Evolutionary conservation across 2,888 invertebrate genomes (phyloP).

Genomic region (Clivina fossor): DNA sequence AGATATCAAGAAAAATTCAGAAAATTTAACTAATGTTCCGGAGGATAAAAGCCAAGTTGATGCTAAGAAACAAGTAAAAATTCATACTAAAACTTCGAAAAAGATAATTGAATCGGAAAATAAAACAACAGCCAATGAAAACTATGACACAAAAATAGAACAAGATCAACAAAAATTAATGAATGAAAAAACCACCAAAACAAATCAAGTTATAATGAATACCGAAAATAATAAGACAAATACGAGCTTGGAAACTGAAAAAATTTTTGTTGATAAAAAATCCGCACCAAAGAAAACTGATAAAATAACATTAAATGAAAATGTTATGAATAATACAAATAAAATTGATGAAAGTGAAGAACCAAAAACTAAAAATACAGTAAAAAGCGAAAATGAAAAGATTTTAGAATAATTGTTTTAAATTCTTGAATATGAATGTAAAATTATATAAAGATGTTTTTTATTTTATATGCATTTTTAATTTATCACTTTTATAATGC

Average conservation of each 20-base stretch:
- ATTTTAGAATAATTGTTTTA: too few species aligned
- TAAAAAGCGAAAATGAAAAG: conserved; percentile 11
- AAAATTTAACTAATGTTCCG: conserved; percentile 50
- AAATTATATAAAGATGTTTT: too few species aligned
- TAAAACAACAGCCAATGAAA: conserved; percentile 51
- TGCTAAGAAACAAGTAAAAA: too few species aligned
- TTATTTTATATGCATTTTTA: too few species aligned
- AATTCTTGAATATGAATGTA: conserved; percentile 2
- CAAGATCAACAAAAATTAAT: background rate
- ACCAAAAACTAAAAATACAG: conserved; percentile 15
- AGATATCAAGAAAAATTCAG: conserved; percentile 32
- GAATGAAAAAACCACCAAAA: background rate
- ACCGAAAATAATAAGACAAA: conserved; percentile 10
- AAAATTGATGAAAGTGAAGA: conserved; percentile 23
- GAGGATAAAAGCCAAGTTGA: too few species aligned
- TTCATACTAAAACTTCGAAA: too few species aligned
- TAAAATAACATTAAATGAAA: conserved; percentile 9
- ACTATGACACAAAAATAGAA: conserved; percentile 39
- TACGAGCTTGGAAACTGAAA: background rate
- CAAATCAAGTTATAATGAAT: conserved; percentile 30
- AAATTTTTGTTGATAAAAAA: conserved; percentile 12
- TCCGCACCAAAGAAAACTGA: conserved; percentile 31
- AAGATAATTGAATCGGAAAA: conserved; percentile 56
- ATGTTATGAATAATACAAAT: conserved; percentile 11
- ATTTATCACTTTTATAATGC: too few species aligned